Conservation (phyloP, 2,113 vertebrate species). For the Menidia beryllina region DNA sequence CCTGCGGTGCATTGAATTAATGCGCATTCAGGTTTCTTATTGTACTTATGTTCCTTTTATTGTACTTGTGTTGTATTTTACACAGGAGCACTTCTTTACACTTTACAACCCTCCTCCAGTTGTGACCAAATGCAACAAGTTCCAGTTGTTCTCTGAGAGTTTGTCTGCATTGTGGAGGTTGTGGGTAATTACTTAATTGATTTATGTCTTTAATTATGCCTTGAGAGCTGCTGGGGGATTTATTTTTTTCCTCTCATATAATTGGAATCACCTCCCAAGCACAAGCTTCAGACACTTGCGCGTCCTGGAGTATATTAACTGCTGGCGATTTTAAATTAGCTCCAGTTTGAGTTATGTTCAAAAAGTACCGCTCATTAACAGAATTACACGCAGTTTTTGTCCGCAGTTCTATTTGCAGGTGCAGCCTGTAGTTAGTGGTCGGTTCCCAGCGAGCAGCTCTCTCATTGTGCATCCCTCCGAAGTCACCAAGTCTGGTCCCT, state of each 20-base stretch:
- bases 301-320: neutral
- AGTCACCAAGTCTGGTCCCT: constrained; percentile 76
- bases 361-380: constrained; percentile 18
- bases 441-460: constrained; percentile 66
- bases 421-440: constrained; percentile 70
- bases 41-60: constrained; percentile 33
- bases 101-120: constrained; percentile 12
- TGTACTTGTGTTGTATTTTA: constrained; percentile 4
- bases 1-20: constrained; percentile 58
- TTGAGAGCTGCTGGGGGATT: constrained; percentile 3
- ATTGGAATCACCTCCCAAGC: constrained; percentile 16
- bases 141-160: constrained; percentile 14
- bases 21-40: constrained; percentile 42
- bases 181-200: constrained; percentile 23
- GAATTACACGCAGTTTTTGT: constrained; percentile 42
- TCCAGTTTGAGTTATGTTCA: constrained; percentile 22
- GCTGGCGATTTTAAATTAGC: constrained; percentile 10
- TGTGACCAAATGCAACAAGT: constrained; percentile 27
- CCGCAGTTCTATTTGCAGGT: constrained; percentile 66
- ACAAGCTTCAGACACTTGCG: constrained; percentile 2
- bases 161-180: constrained; percentile 3
- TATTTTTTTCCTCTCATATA: constrained; percentile 4
- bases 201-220: constrained; percentile 24
- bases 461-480: constrained; percentile 53
- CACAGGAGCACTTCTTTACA: constrained; percentile 5